These are phyloP conservation scores for Ardeotis arabs DNA, from an alignment of 2,113 vertebrate genomes.

Conservation along the genomic window DNA sequence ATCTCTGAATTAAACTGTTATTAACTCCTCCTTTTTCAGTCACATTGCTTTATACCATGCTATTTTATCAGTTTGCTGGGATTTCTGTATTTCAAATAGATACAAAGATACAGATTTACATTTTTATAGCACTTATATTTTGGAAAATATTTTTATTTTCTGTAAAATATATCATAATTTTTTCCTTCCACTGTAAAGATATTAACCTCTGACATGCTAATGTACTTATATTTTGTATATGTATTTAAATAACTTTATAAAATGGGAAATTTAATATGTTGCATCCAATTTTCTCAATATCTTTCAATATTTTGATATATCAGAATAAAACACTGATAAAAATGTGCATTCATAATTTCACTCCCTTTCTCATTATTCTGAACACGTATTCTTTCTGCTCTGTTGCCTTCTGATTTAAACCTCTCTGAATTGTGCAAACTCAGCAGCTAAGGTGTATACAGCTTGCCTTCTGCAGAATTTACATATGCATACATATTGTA, in stretches of 20 bases:
- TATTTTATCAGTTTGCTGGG: background rate
- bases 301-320: background rate
- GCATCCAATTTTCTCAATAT: background rate
- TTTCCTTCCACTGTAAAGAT: background rate
- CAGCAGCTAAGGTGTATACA: background rate
- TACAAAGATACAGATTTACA: background rate
- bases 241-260: background rate
- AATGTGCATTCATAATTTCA: background rate
- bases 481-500: background rate
- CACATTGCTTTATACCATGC: background rate
- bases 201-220: background rate
- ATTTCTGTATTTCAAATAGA: background rate
- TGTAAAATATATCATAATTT: background rate
- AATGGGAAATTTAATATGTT: background rate
- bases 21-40: background rate
- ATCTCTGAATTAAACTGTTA: background rate
- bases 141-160: background rate
- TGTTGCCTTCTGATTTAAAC: slow-evolving; percentile 7
- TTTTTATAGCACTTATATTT: background rate
- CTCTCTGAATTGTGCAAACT: background rate
- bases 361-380: background rate
- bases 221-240: background rate
- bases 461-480: background rate
- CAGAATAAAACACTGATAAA: background rate
- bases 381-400: background rate